Conservation (phyloP, 2,113 vertebrate genomes). For the Gambusia holbrooki region DNA sequence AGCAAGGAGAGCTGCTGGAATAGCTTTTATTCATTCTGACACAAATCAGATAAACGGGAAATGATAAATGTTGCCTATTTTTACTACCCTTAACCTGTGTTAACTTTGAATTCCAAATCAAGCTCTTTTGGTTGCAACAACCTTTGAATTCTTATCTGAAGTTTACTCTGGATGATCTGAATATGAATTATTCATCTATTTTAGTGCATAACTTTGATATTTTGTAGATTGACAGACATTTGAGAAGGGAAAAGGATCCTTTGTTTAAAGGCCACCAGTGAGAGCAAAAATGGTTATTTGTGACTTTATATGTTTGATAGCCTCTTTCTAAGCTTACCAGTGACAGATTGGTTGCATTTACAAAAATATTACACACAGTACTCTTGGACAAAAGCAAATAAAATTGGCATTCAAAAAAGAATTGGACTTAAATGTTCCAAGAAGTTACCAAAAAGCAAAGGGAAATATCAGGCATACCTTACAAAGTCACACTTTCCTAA, state of each 20-base stretch:
- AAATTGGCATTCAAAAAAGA: no score
- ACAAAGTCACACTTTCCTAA: background rate
- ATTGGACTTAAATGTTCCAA: background rate
- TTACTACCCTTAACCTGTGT: conserved; percentile 65
- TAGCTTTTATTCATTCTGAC: conserved; percentile 78
- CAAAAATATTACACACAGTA: background rate
- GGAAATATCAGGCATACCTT: background rate
- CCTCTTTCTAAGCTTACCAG: background rate
- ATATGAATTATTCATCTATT: conserved; percentile 40
- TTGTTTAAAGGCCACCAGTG: background rate
- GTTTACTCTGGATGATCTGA: conserved; percentile 37
- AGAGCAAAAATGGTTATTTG: background rate
- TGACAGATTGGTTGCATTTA: background rate
- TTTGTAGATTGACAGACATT: conserved; percentile 11
- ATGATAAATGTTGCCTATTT: conserved; percentile 78
- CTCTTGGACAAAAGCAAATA: no score
- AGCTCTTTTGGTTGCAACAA: conserved; percentile 2
- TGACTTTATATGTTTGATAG: background rate
- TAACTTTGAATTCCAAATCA: conserved; percentile 55
- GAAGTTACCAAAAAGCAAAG: no score
- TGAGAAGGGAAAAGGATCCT: background rate
- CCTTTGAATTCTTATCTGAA: conserved; percentile 19
- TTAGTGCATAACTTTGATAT: conserved; percentile 24
- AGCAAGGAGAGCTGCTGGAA: conserved; percentile 51
- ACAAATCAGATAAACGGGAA: conserved; percentile 78